Evolutionary conservation across 37 sponge, comb jelly and placozoan species (phyloP), one percentile per base, ranked within the genome.

Genomic region (Geodia barretti): DNA sequence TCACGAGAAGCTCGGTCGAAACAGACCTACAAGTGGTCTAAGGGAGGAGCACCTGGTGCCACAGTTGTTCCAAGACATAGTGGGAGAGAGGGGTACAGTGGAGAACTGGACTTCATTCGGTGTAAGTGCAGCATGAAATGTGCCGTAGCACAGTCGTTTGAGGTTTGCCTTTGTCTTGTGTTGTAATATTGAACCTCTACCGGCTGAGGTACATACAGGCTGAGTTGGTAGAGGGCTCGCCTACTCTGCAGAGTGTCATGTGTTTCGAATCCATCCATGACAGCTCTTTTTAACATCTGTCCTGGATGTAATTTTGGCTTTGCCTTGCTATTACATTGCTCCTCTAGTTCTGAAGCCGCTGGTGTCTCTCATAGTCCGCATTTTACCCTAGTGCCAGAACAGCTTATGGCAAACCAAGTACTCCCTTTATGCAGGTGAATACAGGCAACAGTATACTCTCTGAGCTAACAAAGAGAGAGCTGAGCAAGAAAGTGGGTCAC

Each of bases 401-500:
- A 5, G 34, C n/a, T n/a, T n/a, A n/a, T n/a, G n/a, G n/a, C n/a
- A n/a, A n/a, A n/a, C n/a, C n/a, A n/a, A n/a, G 7, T 31, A 36
- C 36, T 3, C 34, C 8, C 72, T 34, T n/a, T 61, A 2, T 70
- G 0, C 39, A 91, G 93, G 87, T 93, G 19, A 41, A 89, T 34
- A 82, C 80, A 23, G 86, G 90, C 2, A 86, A 76, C 47, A 93
- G 93, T 64, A 93, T 93, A 64, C 68, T 93, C 19, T 89, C 93
- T 64, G 93, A 93, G n/a, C 62, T 93, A 29, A 89, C 93, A 34
- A 86, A 79, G 39, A 29, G 75, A 35, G 89, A 93, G 43, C 54
- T 93, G 41, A 82, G 72, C 32, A 93, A 93, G 70, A 89, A 86
- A 78, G 90, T 93, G 39, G 93, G 93, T 30, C 93, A 93, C 77